These are phyloP conservation scores for Zaprionus tsacasi DNA, from an alignment of 1,140 invertebrate species.

Conservation along the genomic window DNA sequence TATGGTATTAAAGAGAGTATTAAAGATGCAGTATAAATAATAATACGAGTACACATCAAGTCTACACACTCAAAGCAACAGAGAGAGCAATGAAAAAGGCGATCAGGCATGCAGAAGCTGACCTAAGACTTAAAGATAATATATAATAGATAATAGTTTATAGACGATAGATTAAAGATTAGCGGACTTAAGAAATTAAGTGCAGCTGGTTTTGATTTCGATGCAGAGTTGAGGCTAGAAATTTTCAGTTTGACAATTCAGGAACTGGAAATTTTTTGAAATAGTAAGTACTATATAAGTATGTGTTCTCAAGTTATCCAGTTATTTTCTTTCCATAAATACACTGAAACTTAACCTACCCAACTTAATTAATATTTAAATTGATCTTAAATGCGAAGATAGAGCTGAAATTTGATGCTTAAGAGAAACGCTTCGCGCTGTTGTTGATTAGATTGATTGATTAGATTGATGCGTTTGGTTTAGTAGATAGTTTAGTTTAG, in stretches of 20 bases:
- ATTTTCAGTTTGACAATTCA: slow-evolving; percentile 4
- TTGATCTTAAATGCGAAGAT: slow-evolving; percentile 63
- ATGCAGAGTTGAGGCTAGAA: slow-evolving; percentile 23
- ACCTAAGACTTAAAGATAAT: slow-evolving; percentile 15
- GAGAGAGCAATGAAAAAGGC: slow-evolving; percentile 38
- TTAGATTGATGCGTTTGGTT: slow-evolving; percentile 18
- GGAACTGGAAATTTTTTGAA: neutral
- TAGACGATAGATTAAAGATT: slow-evolving; percentile 6
- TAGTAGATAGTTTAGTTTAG: slow-evolving; percentile 40
- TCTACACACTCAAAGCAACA: slow-evolving; percentile 67
- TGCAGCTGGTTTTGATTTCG: slow-evolving; percentile 21
- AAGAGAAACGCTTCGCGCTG: slow-evolving; percentile 27
- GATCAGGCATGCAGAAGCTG: slow-evolving; percentile 25
- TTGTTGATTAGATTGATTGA: slow-evolving; percentile 40
- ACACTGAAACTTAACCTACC: slow-evolving; percentile 69
- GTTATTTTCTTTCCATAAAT: slow-evolving; percentile 25
- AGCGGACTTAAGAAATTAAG: slow-evolving; percentile 11
- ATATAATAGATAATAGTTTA: neutral
- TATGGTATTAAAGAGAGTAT: slow-evolving; percentile 10
- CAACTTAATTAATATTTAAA: slow-evolving; percentile 61
- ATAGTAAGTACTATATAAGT: slow-evolving; percentile 19
- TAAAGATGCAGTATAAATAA: slow-evolving; percentile 45
- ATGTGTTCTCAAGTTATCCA: slow-evolving; percentile 73
- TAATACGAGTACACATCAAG: slow-evolving; percentile 39
- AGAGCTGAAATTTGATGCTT: slow-evolving; percentile 68